Percentiles rank a stretch among this genome's conserved stretches.
phyloP scores from a whole-genome alignment of 2,113 vertebrate genomes.

The Pipa parva region DNA sequence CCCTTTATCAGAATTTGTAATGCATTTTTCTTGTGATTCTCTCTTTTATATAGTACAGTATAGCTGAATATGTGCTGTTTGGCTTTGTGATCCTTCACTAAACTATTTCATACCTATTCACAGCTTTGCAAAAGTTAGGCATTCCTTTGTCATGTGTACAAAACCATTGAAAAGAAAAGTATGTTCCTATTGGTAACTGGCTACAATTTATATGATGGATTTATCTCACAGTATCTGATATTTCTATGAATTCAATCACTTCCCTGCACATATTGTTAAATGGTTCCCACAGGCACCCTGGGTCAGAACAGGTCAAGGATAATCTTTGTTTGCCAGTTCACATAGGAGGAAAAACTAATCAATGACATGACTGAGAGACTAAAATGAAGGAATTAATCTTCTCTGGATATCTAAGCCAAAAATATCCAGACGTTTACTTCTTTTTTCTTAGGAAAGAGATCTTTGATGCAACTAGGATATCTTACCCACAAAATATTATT shows the following conservation, averaged over 20 bases:
- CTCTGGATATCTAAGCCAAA: conserved; percentile 15
- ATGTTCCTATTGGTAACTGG: conserved; percentile 1
- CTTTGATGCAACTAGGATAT: background rate
- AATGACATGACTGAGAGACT: conserved; percentile 35
- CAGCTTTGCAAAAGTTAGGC: background rate
- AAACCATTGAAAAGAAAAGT: conserved; percentile 8
- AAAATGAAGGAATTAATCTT: conserved; percentile 38
- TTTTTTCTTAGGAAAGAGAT: conserved; percentile 20
- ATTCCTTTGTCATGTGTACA: background rate
- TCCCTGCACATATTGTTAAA: conserved; percentile 29
- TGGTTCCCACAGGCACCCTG: conserved; percentile 26
- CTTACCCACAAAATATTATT: background rate
- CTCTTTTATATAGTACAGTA: too few relatives aligned
- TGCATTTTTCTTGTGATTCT: too few relatives aligned
- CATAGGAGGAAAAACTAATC: conserved; percentile 39
- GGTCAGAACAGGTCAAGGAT: conserved; percentile 37
- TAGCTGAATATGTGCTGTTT: too few relatives aligned
- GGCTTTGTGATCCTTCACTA: background rate
- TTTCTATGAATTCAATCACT: conserved; percentile 30
- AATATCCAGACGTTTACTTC: conserved; percentile 27
- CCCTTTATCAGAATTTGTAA: too few relatives aligned
- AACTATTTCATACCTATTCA: background rate
- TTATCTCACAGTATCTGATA: conserved; percentile 26
- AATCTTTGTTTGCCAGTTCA: conserved; percentile 39
- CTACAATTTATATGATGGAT: conserved; percentile 14